A percentile compares a stretch with the other conserved stretches of the same genome.
Conservation (phyloP, 2,113 vertebrate genomes). For the Psettodes erumei region DNA sequence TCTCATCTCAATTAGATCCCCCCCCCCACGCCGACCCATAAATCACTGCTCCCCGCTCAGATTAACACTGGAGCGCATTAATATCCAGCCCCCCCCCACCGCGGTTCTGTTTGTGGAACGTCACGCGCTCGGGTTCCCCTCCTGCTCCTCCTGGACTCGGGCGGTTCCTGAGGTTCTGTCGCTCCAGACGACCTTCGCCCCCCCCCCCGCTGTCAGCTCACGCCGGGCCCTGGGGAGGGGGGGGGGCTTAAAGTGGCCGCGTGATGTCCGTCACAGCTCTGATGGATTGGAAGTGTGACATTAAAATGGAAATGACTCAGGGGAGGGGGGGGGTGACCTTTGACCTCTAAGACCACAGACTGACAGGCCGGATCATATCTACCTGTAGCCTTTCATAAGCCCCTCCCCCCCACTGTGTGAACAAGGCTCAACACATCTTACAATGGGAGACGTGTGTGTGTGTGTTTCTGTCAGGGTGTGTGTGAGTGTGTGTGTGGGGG, state of each 20-base stretch:
- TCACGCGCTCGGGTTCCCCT: constrained; percentile 88
- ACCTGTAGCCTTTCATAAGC: too few relatives aligned
- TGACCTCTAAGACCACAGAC: constrained; percentile 89
- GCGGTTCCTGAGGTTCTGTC: constrained; percentile 14
- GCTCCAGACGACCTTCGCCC: too few relatives aligned
- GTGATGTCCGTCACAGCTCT: constrained; percentile 94
- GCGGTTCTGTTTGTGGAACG: constrained; percentile 96
- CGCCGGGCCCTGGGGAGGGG: constrained; percentile 81
- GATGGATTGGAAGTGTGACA: constrained; percentile 98
- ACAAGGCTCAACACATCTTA: too few relatives aligned
- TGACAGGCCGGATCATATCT: not conserved
- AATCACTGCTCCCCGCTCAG: constrained; percentile 99
- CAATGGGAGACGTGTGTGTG: too few relatives aligned
- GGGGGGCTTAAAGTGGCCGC: constrained; percentile 92
- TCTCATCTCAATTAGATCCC: constrained; percentile 99
- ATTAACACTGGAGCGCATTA: constrained; percentile 99
- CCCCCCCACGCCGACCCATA: constrained; percentile 95
- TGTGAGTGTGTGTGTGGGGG: too few relatives aligned
- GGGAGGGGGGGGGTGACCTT: constrained; percentile 85
- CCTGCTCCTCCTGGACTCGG: constrained; percentile 37
- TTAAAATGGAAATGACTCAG: constrained; percentile 99
- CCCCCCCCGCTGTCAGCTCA: too few relatives aligned
- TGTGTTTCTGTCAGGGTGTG: constrained; percentile 1
- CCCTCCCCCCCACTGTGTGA: too few relatives aligned
- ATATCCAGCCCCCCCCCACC: too few relatives aligned